Conservation (phyloP, 2,113 vertebrate genomes). For the Calyptomena viridis region DNA sequence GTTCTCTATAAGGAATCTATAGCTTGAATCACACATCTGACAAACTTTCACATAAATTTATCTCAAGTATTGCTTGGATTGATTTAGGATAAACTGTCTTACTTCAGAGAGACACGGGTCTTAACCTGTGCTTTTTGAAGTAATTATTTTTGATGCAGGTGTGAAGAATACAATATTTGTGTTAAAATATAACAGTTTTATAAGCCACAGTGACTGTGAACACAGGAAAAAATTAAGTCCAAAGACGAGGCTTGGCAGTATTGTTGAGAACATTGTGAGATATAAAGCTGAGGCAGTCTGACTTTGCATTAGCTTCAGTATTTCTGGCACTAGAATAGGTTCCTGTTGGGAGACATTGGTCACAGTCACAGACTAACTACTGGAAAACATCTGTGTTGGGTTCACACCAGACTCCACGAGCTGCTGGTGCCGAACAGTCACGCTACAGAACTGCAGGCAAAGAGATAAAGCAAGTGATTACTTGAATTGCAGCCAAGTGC, state of each 20-base stretch:
- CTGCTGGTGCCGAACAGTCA: not conserved
- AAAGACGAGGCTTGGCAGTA: not conserved
- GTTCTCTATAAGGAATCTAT: not conserved
- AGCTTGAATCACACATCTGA: slow-evolving; percentile 5
- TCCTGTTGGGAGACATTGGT: not conserved
- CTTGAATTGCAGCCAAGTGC: not conserved
- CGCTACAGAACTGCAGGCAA: not conserved
- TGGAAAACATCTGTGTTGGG: not conserved
- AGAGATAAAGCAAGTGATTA: not conserved
- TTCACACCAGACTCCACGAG: not conserved
- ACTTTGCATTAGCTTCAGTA: not conserved
- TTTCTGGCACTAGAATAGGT: not conserved
- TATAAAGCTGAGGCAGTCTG: not conserved
- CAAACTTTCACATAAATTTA: slow-evolving; percentile 23
- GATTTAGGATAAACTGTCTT: slow-evolving; percentile 27
- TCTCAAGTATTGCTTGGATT: slow-evolving; percentile 18
- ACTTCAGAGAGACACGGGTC: not conserved
- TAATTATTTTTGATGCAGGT: not conserved
- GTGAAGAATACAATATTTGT: not conserved
- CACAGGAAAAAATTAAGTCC: not conserved
- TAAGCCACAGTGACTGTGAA: not conserved
- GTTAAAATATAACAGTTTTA: not conserved
- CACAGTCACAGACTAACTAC: not conserved
- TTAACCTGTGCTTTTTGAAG: not conserved
- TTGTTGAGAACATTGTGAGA: not conserved